Evolutionary conservation across 1,140 invertebrate species (phyloP).

Genomic region (Streblospio benedicti): DNA sequence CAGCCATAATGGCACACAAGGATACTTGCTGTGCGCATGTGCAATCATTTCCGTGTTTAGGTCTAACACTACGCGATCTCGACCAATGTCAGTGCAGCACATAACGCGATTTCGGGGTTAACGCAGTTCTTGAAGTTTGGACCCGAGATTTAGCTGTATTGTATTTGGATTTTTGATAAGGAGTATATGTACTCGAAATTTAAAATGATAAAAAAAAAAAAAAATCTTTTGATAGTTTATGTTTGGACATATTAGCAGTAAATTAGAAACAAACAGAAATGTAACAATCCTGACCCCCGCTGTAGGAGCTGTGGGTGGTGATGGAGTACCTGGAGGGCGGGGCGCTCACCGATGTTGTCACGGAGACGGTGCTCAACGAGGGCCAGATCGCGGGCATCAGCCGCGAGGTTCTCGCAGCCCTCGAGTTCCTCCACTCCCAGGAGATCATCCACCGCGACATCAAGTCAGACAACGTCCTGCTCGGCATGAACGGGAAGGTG

Average conservation of each 20-base stretch:
- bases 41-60: too few relatives aligned
- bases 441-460: constrained; percentile 20
- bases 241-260: too few relatives aligned
- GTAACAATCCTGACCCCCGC: constrained; percentile 67
- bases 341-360: constrained; percentile 52
- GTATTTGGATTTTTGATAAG: too few relatives aligned
- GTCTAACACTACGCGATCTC: too few relatives aligned
- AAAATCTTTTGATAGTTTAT: too few relatives aligned
- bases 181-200: too few relatives aligned
- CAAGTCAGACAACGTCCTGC: constrained; percentile 19
- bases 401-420: constrained; percentile 52
- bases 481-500: constrained; percentile 18
- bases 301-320: constrained; percentile 68
- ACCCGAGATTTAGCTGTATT: not conserved
- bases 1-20: too few relatives aligned
- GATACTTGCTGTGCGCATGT: too few relatives aligned
- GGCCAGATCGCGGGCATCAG: constrained; percentile 97
- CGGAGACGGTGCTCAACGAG: constrained; percentile 53
- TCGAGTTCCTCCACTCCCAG: constrained; percentile 12
- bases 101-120: constrained; percentile 49
- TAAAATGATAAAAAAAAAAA: too few relatives aligned
- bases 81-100: too few relatives aligned
- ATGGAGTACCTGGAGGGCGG: constrained; percentile 55
- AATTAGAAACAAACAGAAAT: too few relatives aligned
- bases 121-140: too few relatives aligned